These are phyloP conservation scores for Pasiphila rectangulata DNA, from an alignment of 2,888 invertebrate species.

Conservation along the genomic window DNA sequence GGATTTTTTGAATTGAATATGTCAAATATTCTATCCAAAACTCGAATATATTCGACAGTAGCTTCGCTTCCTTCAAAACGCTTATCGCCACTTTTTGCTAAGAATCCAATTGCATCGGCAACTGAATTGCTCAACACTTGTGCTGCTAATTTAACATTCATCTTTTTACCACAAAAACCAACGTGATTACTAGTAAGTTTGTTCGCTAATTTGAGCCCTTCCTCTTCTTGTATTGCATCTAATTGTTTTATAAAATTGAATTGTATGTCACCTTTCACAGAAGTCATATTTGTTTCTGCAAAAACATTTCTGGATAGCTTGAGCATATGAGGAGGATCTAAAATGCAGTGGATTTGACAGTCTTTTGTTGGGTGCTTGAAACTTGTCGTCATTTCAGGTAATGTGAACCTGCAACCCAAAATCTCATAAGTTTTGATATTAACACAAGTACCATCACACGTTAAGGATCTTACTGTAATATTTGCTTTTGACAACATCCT, in stretches of 20 bases:
- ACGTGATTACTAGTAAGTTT: too few relatives aligned
- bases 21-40: slow-evolving; percentile 21
- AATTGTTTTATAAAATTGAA: slow-evolving; percentile 23
- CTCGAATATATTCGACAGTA: slow-evolving; percentile 21
- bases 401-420: slow-evolving; percentile 23
- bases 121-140: slow-evolving; percentile 26
- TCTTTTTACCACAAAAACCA: slow-evolving; percentile 27
- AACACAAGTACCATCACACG: slow-evolving; percentile 18
- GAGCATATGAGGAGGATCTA: slow-evolving; percentile 24
- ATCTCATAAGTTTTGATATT: slow-evolving; percentile 23
- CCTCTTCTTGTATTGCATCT: slow-evolving; percentile 25
- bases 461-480: slow-evolving; percentile 22
- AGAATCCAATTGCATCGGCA: slow-evolving; percentile 27
- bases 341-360: slow-evolving; percentile 15
- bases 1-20: slow-evolving; percentile 23
- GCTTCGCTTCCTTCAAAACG: slow-evolving; percentile 21
- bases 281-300: slow-evolving; percentile 15
- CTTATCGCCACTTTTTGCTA: slow-evolving; percentile 6
- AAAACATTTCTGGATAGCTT: slow-evolving; percentile 23
- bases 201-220: slow-evolving; percentile 30
- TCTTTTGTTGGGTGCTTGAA: neutral
- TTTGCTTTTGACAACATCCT: slow-evolving; percentile 18
- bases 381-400: neutral
- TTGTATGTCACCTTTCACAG: slow-evolving; percentile 10
- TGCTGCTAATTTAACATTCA: slow-evolving; percentile 18